Conservation (phyloP, 35 echinoderm and acorn worm genomes). For the Patiria miniata region DNA sequence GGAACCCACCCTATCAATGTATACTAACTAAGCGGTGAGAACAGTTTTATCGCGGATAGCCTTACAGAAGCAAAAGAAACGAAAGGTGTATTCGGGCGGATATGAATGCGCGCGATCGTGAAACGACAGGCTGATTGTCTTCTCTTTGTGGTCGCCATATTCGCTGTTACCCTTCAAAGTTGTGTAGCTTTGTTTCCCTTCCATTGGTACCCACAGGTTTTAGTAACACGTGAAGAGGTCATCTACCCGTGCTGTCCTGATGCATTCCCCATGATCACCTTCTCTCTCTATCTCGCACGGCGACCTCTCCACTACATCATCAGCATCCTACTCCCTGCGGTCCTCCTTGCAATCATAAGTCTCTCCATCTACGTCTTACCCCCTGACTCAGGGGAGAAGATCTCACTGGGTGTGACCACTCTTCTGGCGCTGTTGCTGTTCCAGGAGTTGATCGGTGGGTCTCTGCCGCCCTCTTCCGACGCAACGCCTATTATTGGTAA, state of each 20-base stretch:
- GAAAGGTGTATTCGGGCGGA: no score
- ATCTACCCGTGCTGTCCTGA: not conserved
- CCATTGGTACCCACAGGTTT: not conserved
- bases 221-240: not conserved
- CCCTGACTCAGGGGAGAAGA: slow-evolving; percentile 65
- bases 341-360: slow-evolving; percentile 41
- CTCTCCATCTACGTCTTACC: slow-evolving; percentile 62
- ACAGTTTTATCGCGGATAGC: no score
- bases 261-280: not conserved
- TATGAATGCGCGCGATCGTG: no score
- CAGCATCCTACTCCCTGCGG: slow-evolving; percentile 48
- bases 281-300: not conserved
- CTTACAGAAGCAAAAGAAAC: no score
- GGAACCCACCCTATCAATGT: no score
- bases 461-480: slow-evolving; percentile 41
- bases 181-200: not conserved
- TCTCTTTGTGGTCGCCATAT: no score
- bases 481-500: slow-evolving; percentile 66
- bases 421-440: slow-evolving; percentile 66
- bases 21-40: no score
- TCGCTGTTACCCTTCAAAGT: no score
- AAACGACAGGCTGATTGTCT: no score
- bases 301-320: slow-evolving; percentile 43
- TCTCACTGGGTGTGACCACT: slow-evolving; percentile 56
- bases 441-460: slow-evolving; percentile 57